Conservation (phyloP, 2,113 vertebrate species). For the Callithrix jacchus region DNA sequence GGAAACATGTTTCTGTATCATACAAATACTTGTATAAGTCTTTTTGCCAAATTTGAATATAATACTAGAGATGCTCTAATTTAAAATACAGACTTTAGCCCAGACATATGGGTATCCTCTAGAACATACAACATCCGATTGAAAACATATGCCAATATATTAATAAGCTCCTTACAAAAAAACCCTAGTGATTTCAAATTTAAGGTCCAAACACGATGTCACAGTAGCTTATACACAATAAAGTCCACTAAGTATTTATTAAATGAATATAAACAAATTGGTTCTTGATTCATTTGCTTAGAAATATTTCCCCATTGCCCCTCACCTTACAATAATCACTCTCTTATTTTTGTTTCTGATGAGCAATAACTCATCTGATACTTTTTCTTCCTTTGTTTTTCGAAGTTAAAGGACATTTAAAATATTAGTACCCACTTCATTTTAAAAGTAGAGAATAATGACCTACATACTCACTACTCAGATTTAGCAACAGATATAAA, state of each 20-base stretch:
- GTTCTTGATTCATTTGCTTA: slow-evolving; percentile 5
- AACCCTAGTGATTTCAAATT: neutral
- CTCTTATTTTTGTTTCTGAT: slow-evolving; percentile 37
- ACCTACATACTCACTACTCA: neutral
- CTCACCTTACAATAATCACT: slow-evolving; percentile 17
- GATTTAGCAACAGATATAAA: neutral
- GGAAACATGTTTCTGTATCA: neutral
- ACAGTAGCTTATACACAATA: neutral
- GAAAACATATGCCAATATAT: neutral
- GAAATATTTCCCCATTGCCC: slow-evolving; percentile 5
- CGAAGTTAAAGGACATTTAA: neutral
- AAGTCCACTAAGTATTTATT: neutral
- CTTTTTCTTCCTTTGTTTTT: neutral
- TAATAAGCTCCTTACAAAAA: neutral
- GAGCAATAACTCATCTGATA: neutral
- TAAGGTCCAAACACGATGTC: neutral
- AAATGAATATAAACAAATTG: neutral
- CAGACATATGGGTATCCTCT: neutral
- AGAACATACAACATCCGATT: neutral
- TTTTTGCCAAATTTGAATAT: neutral
- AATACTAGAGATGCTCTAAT: neutral
- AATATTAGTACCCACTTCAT: neutral
- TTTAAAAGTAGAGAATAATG: slow-evolving; percentile 3
- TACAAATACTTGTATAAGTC: neutral
- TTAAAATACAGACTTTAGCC: neutral